Conservation (phyloP, 2,113 vertebrate species). For the Mesocricetus auratus region DNA sequence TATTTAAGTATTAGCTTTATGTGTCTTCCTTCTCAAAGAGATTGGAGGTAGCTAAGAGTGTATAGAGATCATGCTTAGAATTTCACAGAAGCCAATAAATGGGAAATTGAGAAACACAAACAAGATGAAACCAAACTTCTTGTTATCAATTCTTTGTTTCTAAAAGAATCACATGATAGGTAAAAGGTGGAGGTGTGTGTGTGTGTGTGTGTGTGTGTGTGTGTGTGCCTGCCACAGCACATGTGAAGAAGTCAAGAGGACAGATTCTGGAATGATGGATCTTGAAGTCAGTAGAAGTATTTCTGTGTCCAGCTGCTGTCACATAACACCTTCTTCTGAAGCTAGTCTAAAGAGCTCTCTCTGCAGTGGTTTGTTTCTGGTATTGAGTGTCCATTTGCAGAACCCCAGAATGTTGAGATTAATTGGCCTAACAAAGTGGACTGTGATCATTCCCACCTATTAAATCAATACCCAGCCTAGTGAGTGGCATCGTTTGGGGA, state of each 20-base stretch:
- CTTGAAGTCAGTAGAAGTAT: background rate
- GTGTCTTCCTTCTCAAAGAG: background rate
- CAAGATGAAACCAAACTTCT: background rate
- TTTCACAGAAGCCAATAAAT: background rate
- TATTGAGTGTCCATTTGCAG: background rate
- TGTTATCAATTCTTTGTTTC: background rate
- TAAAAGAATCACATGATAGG: background rate
- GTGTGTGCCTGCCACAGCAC: background rate
- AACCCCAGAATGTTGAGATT: slow-evolving; percentile 12
- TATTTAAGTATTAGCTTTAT: slow-evolving; percentile 8
- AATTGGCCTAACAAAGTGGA: background rate
- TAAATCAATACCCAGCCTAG: background rate
- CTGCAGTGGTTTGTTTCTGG: background rate
- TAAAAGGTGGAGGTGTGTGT: background rate
- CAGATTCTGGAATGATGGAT: background rate
- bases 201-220: background rate
- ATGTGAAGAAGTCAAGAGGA: background rate
- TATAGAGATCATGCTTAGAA: background rate
- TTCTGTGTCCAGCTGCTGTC: background rate
- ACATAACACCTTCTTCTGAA: background rate
- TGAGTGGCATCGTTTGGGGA: background rate
- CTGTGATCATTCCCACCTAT: background rate
- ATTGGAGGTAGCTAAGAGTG: slow-evolving; percentile 32
- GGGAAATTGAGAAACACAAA: background rate
- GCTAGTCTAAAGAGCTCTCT: background rate